These are phyloP conservation scores for Drosophila kepulauana DNA, from an alignment of 1,140 invertebrate species.

Conservation along the genomic window DNA sequence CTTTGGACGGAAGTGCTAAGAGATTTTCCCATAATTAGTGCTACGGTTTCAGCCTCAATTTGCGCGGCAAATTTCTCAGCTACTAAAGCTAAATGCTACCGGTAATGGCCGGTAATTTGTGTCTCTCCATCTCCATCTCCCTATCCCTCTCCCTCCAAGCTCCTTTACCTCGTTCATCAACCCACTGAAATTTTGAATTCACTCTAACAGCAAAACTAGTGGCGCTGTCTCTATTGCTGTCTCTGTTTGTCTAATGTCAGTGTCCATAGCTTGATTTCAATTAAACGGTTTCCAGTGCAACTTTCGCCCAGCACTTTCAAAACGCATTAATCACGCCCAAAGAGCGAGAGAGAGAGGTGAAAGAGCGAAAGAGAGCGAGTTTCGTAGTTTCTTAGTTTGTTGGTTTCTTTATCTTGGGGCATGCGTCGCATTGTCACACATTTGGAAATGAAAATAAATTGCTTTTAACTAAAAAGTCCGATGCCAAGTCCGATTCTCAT, in stretches of 20 bases:
- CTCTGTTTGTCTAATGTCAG: slow-evolving; percentile 5
- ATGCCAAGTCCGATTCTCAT: slow-evolving; percentile 50
- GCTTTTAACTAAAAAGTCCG: slow-evolving; percentile 53
- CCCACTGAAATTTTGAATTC: not conserved
- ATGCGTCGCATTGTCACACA: slow-evolving; percentile 81
- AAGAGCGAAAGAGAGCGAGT: not conserved
- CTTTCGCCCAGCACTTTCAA: slow-evolving; percentile 64
- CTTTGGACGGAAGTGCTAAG: slow-evolving; percentile 70
- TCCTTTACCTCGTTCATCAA: not conserved
- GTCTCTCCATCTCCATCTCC: not conserved
- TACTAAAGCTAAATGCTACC: slow-evolving; percentile 73
- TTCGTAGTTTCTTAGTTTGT: no score
- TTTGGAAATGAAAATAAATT: slow-evolving; percentile 81
- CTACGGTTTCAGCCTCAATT: slow-evolving; percentile 56
- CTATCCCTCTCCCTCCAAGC: not conserved
- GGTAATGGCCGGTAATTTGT: slow-evolving; percentile 75
- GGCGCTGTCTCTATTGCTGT: slow-evolving; percentile 1
- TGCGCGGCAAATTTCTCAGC: slow-evolving; percentile 75
- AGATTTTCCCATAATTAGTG: slow-evolving; percentile 82
- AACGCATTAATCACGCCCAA: slow-evolving; percentile 61
- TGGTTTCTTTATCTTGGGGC: slow-evolving; percentile 58
- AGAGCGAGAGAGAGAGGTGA: not conserved
- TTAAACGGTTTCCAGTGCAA: slow-evolving; percentile 57
- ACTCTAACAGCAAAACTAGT: slow-evolving; percentile 1
- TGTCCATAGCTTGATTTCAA: slow-evolving; percentile 63